Evolutionary conservation across 1,140 invertebrate species (phyloP), one percentile per base, ranked within the genome.

Genomic region (Hetaerina americana): DNA sequence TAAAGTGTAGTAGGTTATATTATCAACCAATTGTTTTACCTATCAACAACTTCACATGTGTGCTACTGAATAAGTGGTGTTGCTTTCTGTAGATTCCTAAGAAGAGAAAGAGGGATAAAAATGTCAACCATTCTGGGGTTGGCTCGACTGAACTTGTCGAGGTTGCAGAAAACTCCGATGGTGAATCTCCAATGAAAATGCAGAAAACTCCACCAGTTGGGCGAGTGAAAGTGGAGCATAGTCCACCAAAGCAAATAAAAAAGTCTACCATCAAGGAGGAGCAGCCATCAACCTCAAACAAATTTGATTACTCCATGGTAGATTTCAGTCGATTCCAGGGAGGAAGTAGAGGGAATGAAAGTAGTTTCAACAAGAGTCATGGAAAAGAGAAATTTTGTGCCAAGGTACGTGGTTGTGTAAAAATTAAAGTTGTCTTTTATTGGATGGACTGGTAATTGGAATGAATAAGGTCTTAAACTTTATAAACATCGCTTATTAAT

Each of bases 221-320:
- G 28, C 15, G 28, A 69, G 5, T 28, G 28, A 69, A 69, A 27
- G 5, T 3, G n/a, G 27, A 15, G 66, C 5, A n/a, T n/a, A n/a
- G n/a, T n/a, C n/a, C 5, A 18, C 66, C 22, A 24, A 25, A 26
- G 27, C 12, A 5, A 68, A 15, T 27, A 0, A 26, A 26, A 25
- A 68, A 27, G 15, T 10, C 15, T 18, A 1, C 27, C 15, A 57
- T 5, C 22, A 57, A 57, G 40, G 40, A 57, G 40, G 40, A 10
- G 22, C 2, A 2, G 15, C 3, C 40, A 3, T 57, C 40, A 57
- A n/a, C n/a, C n/a, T n/a, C n/a, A n/a, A n/a, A n/a, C n/a, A 57
- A 2, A 5, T 75, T 72, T 71, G 74, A 75, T 66, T 75, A 75
- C 57, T 67, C 66, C 31, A 69, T 71, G 66, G 74, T 75, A n/a